These are phyloP conservation scores for Syngnathus rostellatus DNA, from an alignment of 2,797 vertebrate species.

Conservation along the genomic window DNA sequence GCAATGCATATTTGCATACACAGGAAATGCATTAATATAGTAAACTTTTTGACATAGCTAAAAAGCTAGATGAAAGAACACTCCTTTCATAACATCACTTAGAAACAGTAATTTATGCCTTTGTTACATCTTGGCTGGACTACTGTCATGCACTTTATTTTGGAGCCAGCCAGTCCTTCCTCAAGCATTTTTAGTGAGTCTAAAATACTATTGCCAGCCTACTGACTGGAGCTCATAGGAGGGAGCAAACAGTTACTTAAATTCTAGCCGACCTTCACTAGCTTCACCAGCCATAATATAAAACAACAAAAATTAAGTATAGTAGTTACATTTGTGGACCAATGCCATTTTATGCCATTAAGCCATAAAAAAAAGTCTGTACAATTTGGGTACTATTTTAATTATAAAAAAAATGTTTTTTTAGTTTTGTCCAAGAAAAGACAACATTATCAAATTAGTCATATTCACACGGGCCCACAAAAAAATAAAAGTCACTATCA, in stretches of 20 bases:
- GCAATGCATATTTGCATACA: slow-evolving; percentile 9
- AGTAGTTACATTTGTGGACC: not conserved
- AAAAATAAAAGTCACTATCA: not conserved
- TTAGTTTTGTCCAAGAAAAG: not conserved
- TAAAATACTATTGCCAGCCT: too few relatives aligned
- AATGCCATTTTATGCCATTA: not conserved
- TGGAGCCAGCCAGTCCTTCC: too few relatives aligned
- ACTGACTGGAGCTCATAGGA: too few relatives aligned
- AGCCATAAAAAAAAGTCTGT: too few relatives aligned
- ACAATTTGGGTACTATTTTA: not conserved
- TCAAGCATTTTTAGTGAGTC: too few relatives aligned
- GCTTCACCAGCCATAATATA: not conserved
- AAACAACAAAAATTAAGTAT: too few relatives aligned
- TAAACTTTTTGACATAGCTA: slow-evolving; percentile 24
- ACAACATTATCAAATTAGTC: not conserved
- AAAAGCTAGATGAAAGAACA: too few relatives aligned
- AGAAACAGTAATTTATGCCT: too few relatives aligned
- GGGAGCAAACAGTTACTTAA: slow-evolving; percentile 18
- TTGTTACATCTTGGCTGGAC: too few relatives aligned
- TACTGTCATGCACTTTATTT: too few relatives aligned
- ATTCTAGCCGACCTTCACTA: not conserved
- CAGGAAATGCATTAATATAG: slow-evolving; percentile 44
- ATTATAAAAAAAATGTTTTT: too few relatives aligned
- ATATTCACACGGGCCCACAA: not conserved
- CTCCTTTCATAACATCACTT: too few relatives aligned